Evolutionary conservation across 2,113 vertebrate species (phyloP), one percentile per base, ranked within the genome.

Genomic region (Eclectus roratus): DNA sequence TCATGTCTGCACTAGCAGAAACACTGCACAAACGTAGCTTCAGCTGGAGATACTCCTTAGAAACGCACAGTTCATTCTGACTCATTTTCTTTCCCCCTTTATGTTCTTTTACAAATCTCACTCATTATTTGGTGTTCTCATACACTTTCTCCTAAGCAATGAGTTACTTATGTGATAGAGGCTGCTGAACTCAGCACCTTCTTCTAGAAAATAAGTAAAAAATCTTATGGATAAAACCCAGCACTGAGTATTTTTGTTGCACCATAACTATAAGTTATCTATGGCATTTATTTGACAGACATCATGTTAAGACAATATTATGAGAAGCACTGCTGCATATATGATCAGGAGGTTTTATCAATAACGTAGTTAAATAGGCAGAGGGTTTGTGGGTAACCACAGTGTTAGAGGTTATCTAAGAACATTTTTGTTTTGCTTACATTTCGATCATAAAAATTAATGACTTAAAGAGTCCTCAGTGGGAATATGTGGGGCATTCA

Each of bases 361-460:
- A 91, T 95, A 96, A 95, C 41, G 37, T 7, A 92, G 47, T 86
- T 96, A 96, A 97, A 97, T n/a, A 92, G 77, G 68, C 83, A 96
- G 89, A 91, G 58, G 35, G 81, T 96, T 96, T 96, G 96, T 76
- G 84, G 96, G 69, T 80, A 97, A 91, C 87, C 92, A 88, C 90
- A 93, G 15, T 49, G 72, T 68, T 89, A 86, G 9, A 93, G 93
- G 95, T 94, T 96, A 92, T 85, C 86, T 78, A 80, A 90, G 66
- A 97, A 85, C 37, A 66, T 70, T 68, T 61, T 41, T 47, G 53
- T 33, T 95, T 83, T 95, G 55, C 80, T 91, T 89, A 10, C 41
- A 88, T 10, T 88, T 96, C 63, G 49, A 76, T 72, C 93, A 97
- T 96, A 95, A 96, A 97, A 95, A 96, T 93, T 95, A 94, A 97